These are phyloP conservation scores for Hippocampus zosterae DNA, from an alignment of 2,113 vertebrate genomes.

Conservation along the genomic window DNA sequence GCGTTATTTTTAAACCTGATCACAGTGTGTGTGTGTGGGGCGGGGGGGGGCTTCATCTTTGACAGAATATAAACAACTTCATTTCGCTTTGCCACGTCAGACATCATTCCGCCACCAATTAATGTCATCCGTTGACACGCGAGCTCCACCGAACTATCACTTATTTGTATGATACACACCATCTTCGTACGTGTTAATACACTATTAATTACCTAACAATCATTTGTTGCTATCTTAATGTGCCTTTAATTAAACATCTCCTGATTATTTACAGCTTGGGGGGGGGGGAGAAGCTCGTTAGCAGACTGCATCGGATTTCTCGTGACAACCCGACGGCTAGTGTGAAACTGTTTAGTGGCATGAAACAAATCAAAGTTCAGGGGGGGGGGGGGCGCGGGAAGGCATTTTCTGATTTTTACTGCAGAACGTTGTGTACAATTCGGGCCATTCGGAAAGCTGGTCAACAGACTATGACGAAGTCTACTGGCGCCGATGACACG, in stretches of 20 bases:
- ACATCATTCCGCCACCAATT: not conserved
- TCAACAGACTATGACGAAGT: not conserved
- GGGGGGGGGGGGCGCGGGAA: not conserved
- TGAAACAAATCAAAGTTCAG: not conserved
- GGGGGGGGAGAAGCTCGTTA: constrained; percentile 5
- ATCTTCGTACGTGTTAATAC: not conserved
- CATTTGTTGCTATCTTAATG: not conserved
- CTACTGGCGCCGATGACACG: not conserved
- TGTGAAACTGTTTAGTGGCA: not conserved
- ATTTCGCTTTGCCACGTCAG: not conserved
- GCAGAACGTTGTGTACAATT: not conserved
- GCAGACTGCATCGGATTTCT: not conserved
- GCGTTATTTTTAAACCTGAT: constrained; percentile 39
- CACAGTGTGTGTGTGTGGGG: constrained; percentile 12
- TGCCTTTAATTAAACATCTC: not conserved
- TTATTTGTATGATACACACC: not conserved
- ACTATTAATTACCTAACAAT: not conserved
- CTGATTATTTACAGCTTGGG: constrained; percentile 1
- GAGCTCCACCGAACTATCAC: not conserved
- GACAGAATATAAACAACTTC: not conserved
- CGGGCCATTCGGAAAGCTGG: not conserved
- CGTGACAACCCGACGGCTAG: not conserved
- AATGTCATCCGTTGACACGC: not conserved
- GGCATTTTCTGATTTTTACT: not conserved
- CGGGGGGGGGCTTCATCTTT: not conserved